phyloP scores from a whole-genome alignment of 2,113 vertebrate species.

The Nanger granti region DNA sequence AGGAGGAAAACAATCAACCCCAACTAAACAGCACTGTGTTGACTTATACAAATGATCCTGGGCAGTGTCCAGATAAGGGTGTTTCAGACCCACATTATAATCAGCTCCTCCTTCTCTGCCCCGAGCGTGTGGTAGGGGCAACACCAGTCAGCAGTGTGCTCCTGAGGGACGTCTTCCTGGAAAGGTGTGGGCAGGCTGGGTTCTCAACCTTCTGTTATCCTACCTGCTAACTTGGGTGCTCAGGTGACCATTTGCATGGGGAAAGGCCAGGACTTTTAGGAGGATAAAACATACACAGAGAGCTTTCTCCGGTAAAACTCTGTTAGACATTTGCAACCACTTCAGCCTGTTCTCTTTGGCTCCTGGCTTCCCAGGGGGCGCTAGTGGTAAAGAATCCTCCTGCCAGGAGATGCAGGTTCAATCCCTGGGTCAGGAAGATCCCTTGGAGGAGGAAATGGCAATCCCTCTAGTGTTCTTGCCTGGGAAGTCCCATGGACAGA shows the following conservation, averaged over 20 bases:
- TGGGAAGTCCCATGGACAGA: neutral
- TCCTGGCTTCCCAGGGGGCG: neutral
- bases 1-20: neutral
- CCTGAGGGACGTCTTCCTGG: neutral
- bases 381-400: neutral
- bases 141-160: neutral
- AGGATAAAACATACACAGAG: neutral
- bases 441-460: neutral
- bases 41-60: neutral
- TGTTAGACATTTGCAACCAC: neutral
- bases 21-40: neutral
- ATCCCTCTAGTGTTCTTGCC: neutral
- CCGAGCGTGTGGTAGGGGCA: accelerated
- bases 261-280: neutral
- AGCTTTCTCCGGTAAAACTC: neutral
- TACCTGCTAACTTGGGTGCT: neutral
- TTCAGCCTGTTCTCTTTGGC: neutral
- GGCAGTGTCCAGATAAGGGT: no score
- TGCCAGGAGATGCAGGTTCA: neutral
- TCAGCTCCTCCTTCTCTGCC: neutral
- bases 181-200: neutral
- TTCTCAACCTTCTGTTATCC: neutral
- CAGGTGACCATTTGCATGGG: slow-evolving; percentile 1
- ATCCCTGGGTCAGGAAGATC: neutral
- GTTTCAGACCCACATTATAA: neutral